Percentiles rank a stretch among this genome's conserved stretches.
Conservation (phyloP, 2,797 vertebrate species). For the Taeniopygia guttata region DNA sequence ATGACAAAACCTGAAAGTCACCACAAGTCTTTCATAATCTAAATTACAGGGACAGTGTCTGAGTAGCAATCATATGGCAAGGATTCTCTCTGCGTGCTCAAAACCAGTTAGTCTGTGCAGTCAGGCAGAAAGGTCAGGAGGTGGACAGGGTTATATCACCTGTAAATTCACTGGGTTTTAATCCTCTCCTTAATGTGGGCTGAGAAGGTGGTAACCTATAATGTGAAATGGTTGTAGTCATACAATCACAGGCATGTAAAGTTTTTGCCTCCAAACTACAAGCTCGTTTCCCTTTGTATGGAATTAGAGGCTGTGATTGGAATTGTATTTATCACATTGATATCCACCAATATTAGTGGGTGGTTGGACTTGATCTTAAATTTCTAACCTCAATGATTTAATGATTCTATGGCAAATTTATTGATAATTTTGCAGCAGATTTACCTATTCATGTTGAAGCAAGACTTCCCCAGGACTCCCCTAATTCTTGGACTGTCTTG, state of each 20-base stretch:
- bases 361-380: background rate
- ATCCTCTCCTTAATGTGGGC: background rate
- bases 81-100: background rate
- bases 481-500: background rate
- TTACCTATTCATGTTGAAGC: background rate
- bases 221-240: background rate
- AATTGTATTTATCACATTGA: background rate
- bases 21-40: slow-evolving; percentile 64
- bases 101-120: background rate
- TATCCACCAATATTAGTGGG: background rate
- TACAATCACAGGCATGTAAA: background rate
- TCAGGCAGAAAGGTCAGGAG: slow-evolving; percentile 7
- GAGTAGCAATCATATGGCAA: slow-evolving; percentile 43
- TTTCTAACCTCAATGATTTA: background rate
- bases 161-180: background rate
- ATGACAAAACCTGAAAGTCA: slow-evolving; percentile 70
- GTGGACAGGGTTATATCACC: background rate
- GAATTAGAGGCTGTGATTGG: background rate
- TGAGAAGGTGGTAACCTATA: background rate
- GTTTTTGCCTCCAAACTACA: background rate
- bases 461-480: background rate
- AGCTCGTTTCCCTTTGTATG: background rate
- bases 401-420: background rate
- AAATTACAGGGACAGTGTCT: slow-evolving; percentile 52
- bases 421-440: background rate